phyloP scores from a whole-genome alignment of 2,113 vertebrate genomes.

The Chionis minor region DNA sequence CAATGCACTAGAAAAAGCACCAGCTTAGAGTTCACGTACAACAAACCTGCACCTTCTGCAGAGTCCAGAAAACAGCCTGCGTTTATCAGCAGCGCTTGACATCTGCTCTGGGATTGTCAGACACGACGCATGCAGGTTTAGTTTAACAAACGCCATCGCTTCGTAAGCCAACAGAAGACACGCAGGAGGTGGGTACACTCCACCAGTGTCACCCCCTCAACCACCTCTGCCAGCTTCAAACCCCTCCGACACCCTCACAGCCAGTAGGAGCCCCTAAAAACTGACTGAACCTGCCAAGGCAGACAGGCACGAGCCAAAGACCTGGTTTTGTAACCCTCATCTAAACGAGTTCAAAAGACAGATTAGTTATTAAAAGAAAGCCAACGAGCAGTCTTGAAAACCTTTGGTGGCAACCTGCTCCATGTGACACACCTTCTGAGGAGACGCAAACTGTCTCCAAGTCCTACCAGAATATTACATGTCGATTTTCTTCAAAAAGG shows the following conservation, averaged over 20 bases:
- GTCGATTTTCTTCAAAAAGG: neutral
- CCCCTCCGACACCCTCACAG: neutral
- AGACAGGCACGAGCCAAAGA: neutral
- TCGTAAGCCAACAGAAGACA: neutral
- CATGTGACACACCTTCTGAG: neutral
- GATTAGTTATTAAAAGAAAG: neutral
- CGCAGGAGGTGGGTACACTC: neutral
- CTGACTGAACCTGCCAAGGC: neutral
- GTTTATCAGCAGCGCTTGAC: neutral
- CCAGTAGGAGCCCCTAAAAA: fast-evolving
- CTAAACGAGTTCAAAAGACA: neutral
- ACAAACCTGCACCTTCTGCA: neutral
- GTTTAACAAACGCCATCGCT: neutral
- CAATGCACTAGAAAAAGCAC: neutral
- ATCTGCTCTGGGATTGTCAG: neutral
- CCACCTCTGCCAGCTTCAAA: neutral
- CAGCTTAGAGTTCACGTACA: fast-evolving
- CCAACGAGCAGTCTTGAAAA: neutral
- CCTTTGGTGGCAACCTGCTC: neutral
- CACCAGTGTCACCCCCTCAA: neutral
- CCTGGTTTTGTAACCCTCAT: neutral
- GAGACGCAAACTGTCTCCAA: neutral
- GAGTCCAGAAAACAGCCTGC: neutral
- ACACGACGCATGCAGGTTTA: neutral
- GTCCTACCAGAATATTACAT: neutral